phyloP scores from a whole-genome alignment of 1,140 invertebrate genomes.

The Micrasema minimum region DNA sequence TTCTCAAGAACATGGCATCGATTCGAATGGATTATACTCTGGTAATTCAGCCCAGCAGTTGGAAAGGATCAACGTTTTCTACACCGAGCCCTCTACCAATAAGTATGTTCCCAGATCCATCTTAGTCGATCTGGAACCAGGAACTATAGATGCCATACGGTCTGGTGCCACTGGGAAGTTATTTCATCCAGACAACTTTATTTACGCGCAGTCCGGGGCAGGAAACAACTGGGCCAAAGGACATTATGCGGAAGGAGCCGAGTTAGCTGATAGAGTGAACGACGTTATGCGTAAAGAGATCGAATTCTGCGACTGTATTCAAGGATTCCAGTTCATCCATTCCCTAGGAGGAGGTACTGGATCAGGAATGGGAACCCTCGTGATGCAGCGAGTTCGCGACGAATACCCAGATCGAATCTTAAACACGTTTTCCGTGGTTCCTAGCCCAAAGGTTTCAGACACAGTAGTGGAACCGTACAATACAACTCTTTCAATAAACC shows the following conservation, averaged over 20 bases:
- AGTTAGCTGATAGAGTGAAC: neutral
- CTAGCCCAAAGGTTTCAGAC: conserved; percentile 72
- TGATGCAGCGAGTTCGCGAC: neutral
- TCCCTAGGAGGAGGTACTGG: conserved; percentile 20
- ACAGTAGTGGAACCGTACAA: conserved; percentile 73
- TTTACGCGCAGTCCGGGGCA: conserved; percentile 11
- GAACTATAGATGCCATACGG: conserved; percentile 65
- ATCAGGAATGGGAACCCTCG: neutral
- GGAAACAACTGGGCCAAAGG: no score
- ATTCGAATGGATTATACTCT: conserved; percentile 83
- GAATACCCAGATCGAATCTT: conserved; percentile 59
- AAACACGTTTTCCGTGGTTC: conserved; percentile 85
- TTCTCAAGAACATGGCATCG: conserved; percentile 91
- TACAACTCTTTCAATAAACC: conserved; percentile 82
- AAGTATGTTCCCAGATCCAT: conserved; percentile 74
- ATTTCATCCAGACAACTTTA: conserved; percentile 17
- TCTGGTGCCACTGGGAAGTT: conserved; percentile 1
- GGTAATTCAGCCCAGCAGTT: conserved; percentile 86
- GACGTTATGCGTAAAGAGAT: conserved; percentile 12
- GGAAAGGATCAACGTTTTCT: conserved; percentile 78
- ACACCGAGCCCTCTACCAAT: conserved; percentile 65
- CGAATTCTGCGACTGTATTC: conserved; percentile 14
- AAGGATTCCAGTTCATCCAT: conserved; percentile 13
- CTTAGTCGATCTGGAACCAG: conserved; percentile 76
- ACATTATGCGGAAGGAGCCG: conserved; percentile 1